phyloP scores from a whole-genome alignment of 1,140 invertebrate species.

The Camponotus floridanus region DNA sequence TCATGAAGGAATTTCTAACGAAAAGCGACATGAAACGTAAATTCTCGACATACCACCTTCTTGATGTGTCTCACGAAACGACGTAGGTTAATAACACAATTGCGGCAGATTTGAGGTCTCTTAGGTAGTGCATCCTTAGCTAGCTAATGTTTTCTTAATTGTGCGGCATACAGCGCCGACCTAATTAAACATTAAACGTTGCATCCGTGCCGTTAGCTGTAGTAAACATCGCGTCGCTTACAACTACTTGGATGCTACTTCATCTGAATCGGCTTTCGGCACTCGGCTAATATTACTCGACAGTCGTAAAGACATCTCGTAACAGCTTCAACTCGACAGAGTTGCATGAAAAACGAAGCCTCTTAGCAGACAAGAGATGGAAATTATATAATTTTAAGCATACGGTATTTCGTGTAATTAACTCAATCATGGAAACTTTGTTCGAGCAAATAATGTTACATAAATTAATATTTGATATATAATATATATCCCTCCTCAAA shows the following conservation, averaged over 20 bases:
- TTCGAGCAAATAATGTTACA: conserved; percentile 33
- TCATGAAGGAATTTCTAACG: background rate
- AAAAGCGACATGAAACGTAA: background rate
- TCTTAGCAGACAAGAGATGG: conserved; percentile 56
- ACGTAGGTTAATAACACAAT: conserved; percentile 51
- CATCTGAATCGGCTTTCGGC: conserved; percentile 45
- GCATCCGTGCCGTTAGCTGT: conserved; percentile 37
- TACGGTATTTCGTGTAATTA: conserved; percentile 70
- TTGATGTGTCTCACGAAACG: conserved; percentile 39
- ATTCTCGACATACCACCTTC: conserved; percentile 38
- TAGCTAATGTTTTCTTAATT: conserved; percentile 60
- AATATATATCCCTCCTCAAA: conserved; percentile 22
- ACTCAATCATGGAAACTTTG: conserved; percentile 63
- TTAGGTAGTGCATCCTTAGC: conserved; percentile 43
- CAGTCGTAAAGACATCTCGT: conserved; percentile 40
- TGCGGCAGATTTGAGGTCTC: conserved; percentile 44
- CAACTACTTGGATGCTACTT: conserved; percentile 37
- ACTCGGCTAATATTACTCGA: conserved; percentile 48
- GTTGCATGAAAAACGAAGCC: conserved; percentile 68
- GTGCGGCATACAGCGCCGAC: conserved; percentile 34
- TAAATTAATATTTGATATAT: background rate
- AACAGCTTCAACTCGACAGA: conserved; percentile 4
- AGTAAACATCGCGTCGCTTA: conserved; percentile 39
- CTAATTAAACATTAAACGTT: conserved; percentile 61
- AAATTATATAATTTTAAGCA: conserved; percentile 66